These are phyloP conservation scores for Zootermopsis nevadensis DNA, from an alignment of 2,888 invertebrate genomes.

Conservation along the genomic window DNA sequence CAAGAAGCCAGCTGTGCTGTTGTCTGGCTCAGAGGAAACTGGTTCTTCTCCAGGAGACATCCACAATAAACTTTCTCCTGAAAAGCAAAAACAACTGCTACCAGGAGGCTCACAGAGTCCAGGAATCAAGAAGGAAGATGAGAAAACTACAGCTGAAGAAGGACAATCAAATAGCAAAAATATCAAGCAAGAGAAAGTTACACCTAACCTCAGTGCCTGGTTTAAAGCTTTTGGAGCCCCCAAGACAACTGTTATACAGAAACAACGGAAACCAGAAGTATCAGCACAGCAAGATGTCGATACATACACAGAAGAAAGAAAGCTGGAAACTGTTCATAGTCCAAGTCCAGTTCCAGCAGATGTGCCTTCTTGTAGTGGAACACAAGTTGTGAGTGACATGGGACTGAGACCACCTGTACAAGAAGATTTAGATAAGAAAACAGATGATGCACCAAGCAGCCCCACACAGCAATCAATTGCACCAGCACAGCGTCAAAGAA, in stretches of 20 bases:
- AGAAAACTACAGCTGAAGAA: constrained; percentile 55
- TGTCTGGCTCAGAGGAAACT: constrained; percentile 47
- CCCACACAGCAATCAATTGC: constrained; percentile 40
- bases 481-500: constrained; percentile 68
- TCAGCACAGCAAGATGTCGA: constrained; percentile 39
- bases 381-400: constrained; percentile 57
- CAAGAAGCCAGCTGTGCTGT: constrained; percentile 54
- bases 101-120: constrained; percentile 18
- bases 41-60: constrained; percentile 52
- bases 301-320: constrained; percentile 1
- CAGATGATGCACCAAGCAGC: constrained; percentile 46
- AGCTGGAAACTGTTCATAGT: constrained; percentile 8
- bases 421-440: constrained; percentile 16
- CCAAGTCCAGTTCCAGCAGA: constrained; percentile 27
- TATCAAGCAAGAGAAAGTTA: constrained; percentile 73
- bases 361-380: constrained; percentile 20
- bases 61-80: constrained; percentile 57
- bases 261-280: constrained; percentile 63
- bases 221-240: constrained; percentile 92
- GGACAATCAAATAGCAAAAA: constrained; percentile 43
- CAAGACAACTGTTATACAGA: constrained; percentile 71
- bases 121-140: constrained; percentile 53
- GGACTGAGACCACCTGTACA: constrained; percentile 60
- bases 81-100: constrained; percentile 45
- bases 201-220: constrained; percentile 91